Conservation (phyloP, 2,113 vertebrate species). For the Xiphorhynchus elegans region DNA sequence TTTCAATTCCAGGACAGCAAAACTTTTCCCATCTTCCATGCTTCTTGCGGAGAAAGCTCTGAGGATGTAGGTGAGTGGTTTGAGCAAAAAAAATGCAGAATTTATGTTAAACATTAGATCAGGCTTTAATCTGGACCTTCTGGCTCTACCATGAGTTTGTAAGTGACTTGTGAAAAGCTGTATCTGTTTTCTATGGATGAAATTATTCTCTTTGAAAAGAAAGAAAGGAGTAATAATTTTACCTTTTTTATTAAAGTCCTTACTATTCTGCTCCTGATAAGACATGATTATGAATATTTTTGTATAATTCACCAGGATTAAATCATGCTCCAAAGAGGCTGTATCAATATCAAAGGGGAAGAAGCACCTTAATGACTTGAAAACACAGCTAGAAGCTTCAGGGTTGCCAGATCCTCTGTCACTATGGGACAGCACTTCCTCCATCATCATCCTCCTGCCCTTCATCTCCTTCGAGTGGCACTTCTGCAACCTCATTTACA, state of each 20-base stretch:
- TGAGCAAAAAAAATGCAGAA: background rate
- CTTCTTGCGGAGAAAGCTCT: background rate
- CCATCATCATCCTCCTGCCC: background rate
- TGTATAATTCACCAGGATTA: background rate
- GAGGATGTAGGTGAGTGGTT: background rate
- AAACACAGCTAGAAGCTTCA: background rate
- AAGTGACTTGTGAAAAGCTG: background rate
- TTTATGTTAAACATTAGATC: background rate
- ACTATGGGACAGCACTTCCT: background rate
- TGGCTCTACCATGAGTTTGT: background rate
- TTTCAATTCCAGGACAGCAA: background rate
- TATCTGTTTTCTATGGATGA: background rate
- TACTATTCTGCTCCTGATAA: background rate
- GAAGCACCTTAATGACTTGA: background rate
- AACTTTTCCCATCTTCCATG: background rate
- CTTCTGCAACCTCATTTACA: background rate
- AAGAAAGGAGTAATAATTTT: background rate
- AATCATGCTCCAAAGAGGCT: background rate
- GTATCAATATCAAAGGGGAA: background rate
- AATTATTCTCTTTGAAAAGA: background rate
- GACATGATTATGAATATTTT: background rate
- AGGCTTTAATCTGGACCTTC: background rate
- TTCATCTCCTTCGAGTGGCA: background rate
- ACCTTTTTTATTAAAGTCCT: background rate
- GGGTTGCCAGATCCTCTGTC: background rate